Base-by-base conservation (phyloP, 2,113 vertebrate genomes). In the Vulpes ferrilata region DNA sequence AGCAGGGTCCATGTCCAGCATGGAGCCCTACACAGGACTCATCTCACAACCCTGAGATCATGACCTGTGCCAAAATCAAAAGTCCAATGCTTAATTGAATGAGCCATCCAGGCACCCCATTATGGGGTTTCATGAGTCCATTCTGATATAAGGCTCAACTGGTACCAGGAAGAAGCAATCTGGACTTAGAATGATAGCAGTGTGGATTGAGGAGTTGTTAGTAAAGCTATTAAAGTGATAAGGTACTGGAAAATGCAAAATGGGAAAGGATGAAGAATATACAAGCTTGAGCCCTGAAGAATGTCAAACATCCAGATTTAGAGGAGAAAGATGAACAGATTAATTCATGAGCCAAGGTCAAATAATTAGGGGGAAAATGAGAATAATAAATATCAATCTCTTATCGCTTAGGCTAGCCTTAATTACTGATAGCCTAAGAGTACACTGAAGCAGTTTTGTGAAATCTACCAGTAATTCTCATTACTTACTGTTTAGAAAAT, bases 181-280 rank as follows among this genome's bases (percentile, higher is more conserved):
- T 78, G 80, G 32, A 90, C 4, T 88, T 86, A 85, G n/a, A 64
- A 84, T 80, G n/a, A 48, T 8, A 88, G 20, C n/a, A 62, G 20
- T 32, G 59, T 64, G 7, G 8, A 81, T 25, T 88, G 51, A 22
- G 22, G 30, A 25, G 9, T 71, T 65, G 35, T 60, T 76, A 2
- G 5, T 62, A 78, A 79, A 82, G 30, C 48, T 65, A 71, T 1
- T 43, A 5, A 83, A 32, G 0, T 71, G 23, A 7, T 38, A 5
- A 22, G 3, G 15, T 74, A 25, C 35, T 88, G 92, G 71, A 90
- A 79, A 95, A 84, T 74, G 35, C 48, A 59, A 87, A 95, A 51
- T 74, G 88, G 2, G 69, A 76, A 93, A 80, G 65, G 27, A 55
- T 87, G n/a, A 94, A 88, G 80, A 80, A 69, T 67, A 86, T 30